A percentile compares a stretch with the other conserved stretches of the same genome.
Evolutionary conservation across 23 tunicate species (phyloP).

Genomic region (Corella eumyota): DNA sequence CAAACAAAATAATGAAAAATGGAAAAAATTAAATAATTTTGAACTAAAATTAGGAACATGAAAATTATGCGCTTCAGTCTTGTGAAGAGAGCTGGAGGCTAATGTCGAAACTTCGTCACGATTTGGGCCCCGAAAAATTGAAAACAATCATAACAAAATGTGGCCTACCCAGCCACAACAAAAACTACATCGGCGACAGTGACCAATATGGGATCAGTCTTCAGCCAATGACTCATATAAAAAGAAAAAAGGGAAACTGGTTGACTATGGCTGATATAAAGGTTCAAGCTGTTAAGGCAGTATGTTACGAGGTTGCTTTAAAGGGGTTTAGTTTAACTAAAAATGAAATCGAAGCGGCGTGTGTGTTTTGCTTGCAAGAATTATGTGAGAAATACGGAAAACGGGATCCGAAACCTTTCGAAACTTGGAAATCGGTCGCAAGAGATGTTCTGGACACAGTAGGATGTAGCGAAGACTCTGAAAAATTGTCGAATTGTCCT

Average conservation of each 20-base stretch:
- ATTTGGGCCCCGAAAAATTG: conserved; percentile 52
- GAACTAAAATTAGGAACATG: too few species aligned
- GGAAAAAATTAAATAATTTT: too few species aligned
- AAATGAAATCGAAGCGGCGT: conserved; percentile 45
- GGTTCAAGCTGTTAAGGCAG: conserved; percentile 71
- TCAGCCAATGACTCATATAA: too few species aligned
- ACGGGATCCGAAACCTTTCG: conserved; percentile 43
- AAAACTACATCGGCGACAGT: too few species aligned
- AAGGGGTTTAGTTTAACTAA: conserved; percentile 36
- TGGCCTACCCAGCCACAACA: conserved; percentile 32
- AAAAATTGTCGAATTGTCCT: conserved; percentile 1
- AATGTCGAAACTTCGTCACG: conserved; percentile 60
- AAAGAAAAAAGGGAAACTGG: too few species aligned
- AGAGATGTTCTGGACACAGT: conserved; percentile 80
- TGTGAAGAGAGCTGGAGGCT: conserved; percentile 77
- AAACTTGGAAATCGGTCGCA: conserved; percentile 58
- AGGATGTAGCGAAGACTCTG: conserved; percentile 14
- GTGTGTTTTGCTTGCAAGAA: conserved; percentile 25
- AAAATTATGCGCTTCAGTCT: conserved; percentile 4
- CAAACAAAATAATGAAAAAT: too few species aligned
- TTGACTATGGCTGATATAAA: conserved; percentile 81
- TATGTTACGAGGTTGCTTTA: conserved; percentile 78
- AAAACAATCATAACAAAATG: conserved; percentile 42
- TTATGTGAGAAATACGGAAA: conserved; percentile 53
- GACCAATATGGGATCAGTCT: too few species aligned